Conservation (phyloP, 2,888 invertebrate species). For the Ditylenchus weischeri region DNA sequence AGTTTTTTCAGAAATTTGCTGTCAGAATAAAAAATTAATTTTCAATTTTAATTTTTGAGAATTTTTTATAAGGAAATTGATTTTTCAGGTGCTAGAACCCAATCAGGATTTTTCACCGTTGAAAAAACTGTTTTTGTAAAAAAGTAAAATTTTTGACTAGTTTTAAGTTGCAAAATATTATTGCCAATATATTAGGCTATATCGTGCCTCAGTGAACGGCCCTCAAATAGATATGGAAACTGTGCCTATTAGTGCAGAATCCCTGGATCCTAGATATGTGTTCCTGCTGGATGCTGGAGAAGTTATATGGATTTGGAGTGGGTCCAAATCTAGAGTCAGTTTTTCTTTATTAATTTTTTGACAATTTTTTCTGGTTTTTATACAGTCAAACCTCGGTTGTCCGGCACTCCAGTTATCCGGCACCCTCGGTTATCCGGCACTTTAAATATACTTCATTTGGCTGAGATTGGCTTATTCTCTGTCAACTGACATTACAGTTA, state of each 20-base stretch:
- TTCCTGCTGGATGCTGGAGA: slow-evolving; percentile 84
- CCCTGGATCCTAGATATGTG: slow-evolving; percentile 84
- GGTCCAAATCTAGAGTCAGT: slow-evolving; percentile 65
- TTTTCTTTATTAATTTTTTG: background rate
- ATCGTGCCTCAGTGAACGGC: slow-evolving; percentile 53
- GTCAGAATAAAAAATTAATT: too few relatives aligned
- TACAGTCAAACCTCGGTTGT: too few relatives aligned
- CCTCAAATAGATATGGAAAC: slow-evolving; percentile 64
- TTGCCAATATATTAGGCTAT: slow-evolving; percentile 34
- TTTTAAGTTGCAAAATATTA: slow-evolving; percentile 10
- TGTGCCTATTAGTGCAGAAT: slow-evolving; percentile 61
- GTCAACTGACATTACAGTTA: too few relatives aligned
- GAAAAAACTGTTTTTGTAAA: slow-evolving; percentile 61
- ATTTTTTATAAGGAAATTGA: background rate
- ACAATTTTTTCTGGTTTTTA: too few relatives aligned
- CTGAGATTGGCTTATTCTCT: too few relatives aligned
- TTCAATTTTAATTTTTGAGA: background rate
- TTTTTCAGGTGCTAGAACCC: slow-evolving; percentile 76
- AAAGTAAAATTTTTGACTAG: slow-evolving; percentile 18
- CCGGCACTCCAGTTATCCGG: too few relatives aligned
- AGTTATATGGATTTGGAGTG: slow-evolving; percentile 83
- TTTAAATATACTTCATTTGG: too few relatives aligned
- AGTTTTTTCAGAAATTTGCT: too few relatives aligned
- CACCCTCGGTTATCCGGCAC: too few relatives aligned
- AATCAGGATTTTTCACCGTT: slow-evolving; percentile 93